Conservation (phyloP, 1,140 invertebrate genomes). For the Eriosoma lanigerum region DNA sequence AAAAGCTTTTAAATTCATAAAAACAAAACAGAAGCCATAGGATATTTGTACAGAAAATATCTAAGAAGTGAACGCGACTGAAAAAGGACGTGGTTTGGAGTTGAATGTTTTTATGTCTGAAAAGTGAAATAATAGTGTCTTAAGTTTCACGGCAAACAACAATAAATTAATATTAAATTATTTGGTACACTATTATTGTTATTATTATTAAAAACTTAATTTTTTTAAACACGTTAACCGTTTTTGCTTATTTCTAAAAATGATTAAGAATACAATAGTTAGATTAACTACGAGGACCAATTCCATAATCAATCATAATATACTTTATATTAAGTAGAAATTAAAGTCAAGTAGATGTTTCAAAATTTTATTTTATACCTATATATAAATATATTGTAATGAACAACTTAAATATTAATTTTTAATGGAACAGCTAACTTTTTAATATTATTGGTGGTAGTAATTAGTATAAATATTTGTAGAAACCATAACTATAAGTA, state of each 20-base stretch:
- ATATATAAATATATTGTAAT: no score
- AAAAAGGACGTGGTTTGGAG: conserved; percentile 66
- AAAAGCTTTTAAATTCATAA: conserved; percentile 35
- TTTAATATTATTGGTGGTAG: no score
- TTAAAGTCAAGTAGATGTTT: no score
- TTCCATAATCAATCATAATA: background rate
- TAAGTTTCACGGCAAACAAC: background rate
- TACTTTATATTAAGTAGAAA: no score
- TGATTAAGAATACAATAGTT: conserved; percentile 28
- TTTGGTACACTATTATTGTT: conserved; percentile 56
- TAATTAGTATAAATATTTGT: no score
- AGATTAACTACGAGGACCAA: background rate
- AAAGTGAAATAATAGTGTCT: conserved; percentile 59
- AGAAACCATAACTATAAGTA: no score
- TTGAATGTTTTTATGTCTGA: conserved; percentile 68
- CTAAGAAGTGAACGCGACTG: conserved; percentile 54
- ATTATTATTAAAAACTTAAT: conserved; percentile 51
- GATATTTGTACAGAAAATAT: conserved; percentile 37
- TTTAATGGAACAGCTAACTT: no score
- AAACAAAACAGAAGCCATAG: conserved; percentile 43
- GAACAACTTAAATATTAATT: no score
- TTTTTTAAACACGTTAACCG: conserved; percentile 27
- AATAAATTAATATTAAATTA: background rate
- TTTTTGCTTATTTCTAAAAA: conserved; percentile 8
- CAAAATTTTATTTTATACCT: no score